phyloP scores from a whole-genome alignment of 92 coral and sea anemone genomes.

The Paragorgia papillata region DNA sequence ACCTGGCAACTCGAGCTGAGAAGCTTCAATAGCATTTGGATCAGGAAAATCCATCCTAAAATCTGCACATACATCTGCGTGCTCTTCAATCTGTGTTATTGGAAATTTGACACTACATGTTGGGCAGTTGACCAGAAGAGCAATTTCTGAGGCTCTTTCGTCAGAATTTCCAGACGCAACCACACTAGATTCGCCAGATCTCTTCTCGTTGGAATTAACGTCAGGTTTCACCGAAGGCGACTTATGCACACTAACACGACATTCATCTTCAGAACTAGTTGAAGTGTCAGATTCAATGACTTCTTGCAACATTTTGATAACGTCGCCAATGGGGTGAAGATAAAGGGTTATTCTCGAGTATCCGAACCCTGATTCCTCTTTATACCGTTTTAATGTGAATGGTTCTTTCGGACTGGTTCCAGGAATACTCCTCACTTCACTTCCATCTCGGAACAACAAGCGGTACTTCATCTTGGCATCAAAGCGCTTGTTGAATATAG shows the following conservation, averaged over 20 bases:
- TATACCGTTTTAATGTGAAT: slow-evolving; percentile 36
- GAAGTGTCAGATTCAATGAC: background rate
- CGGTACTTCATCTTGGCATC: slow-evolving; percentile 28
- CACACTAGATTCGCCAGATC: background rate
- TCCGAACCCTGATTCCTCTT: slow-evolving; percentile 50
- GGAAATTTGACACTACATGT: slow-evolving; percentile 21
- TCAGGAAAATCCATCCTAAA: background rate
- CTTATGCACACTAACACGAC: background rate
- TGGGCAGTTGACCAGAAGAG: slow-evolving; percentile 11
- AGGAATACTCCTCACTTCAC: slow-evolving; percentile 24
- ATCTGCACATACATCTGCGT: slow-evolving; percentile 41
- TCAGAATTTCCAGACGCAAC: background rate
- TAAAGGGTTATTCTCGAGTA: slow-evolving; percentile 35
- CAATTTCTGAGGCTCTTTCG: background rate
- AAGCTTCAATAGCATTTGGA: too few species aligned
- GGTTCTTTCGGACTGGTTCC: slow-evolving; percentile 38
- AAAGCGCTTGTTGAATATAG: slow-evolving; percentile 30
- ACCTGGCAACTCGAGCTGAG: too few species aligned
- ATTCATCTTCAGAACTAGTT: background rate
- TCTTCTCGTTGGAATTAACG: slow-evolving; percentile 29
- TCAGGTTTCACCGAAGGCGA: slow-evolving; percentile 5
- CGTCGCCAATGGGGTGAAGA: slow-evolving; percentile 32
- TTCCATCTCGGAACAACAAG: slow-evolving; percentile 24
- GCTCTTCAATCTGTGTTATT: slow-evolving; percentile 38
- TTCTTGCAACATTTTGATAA: slow-evolving; percentile 27